Evolutionary conservation across 2,888 invertebrate genomes (phyloP), one percentile per base, ranked within the genome.

Genomic region (Papilio elwesi): DNA sequence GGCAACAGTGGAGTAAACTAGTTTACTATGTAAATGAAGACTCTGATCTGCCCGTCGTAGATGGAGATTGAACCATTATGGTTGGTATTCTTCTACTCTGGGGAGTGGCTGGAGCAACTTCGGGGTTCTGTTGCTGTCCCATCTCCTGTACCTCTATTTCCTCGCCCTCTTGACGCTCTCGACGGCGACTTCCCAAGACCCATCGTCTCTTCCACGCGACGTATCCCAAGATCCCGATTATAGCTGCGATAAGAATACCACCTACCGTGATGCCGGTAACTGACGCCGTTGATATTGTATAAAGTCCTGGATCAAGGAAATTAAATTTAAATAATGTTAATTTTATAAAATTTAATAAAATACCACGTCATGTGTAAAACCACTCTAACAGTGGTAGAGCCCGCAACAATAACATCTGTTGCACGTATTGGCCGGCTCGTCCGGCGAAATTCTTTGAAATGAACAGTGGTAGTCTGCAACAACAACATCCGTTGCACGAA

Each of bases 241-340:
- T 78, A 0, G 78, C 76, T 0, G 81, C 78, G 2, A 89, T 82
- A 2, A 84, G 81, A 9, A 92, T 82, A 0, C 80, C 84, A 6
- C 90, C 92, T 36, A 92, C 83, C 2, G 87, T 86, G 65, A 93
- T 86, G 8, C 90, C 90, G 0, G 89, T 88, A 0, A 86, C 86
- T 13, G 93, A 90, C n/a, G 91, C 91, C 79, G 87, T 88, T 26
- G 93, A 90, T 87, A 92, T 87, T 75, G 87, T 83, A 81, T 90
- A 89, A 66, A 89, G 75, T 59, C 91, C 93, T 93, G 83, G 68
- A 78, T 77, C 70, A 75, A 78, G 78, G 67, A 75, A 70, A 55
- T 64, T 1, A 13, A 9, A 62, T 16, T 16, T 48, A 47, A 26
- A 16, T 48, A 49, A 11, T 51, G n/a, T n/a, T 13, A 51, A 13